phyloP scores from a whole-genome alignment of 2,113 vertebrate species.

The Pterocles gutturalis region DNA sequence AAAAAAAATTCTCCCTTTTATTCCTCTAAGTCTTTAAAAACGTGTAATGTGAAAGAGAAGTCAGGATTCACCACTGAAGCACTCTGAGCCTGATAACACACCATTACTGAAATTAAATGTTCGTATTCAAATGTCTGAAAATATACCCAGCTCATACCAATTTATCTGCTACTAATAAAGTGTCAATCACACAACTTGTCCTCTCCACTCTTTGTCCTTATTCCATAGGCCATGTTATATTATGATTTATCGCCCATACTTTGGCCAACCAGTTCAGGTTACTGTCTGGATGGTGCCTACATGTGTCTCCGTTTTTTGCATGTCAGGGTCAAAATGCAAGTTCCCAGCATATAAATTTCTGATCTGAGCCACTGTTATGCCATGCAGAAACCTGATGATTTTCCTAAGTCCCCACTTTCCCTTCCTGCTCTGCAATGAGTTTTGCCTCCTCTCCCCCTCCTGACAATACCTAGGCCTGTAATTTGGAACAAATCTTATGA shows the following conservation, averaged over 20 bases:
- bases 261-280: not conserved
- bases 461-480: not conserved
- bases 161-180: not conserved
- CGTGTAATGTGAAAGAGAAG: not conserved
- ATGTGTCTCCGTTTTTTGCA: not conserved
- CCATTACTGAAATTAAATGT: not conserved
- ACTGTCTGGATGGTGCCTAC: not conserved
- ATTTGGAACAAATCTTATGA: not conserved
- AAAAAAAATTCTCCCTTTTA: not conserved
- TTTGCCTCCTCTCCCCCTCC: not conserved
- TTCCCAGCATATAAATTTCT: conserved; percentile 1
- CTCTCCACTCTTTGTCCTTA: not conserved
- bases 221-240: not conserved
- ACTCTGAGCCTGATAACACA: not conserved
- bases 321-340: not conserved
- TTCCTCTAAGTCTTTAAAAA: not conserved
- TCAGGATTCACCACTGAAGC: not conserved
- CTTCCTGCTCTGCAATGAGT: not conserved
- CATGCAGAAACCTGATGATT: not conserved
- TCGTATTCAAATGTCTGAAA: not conserved
- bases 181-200: not conserved
- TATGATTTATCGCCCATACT: not conserved
- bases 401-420: not conserved
- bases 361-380: not conserved
- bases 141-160: not conserved